Conservation (phyloP, 2,888 invertebrate genomes). For the Rhamnusium bicolor region DNA sequence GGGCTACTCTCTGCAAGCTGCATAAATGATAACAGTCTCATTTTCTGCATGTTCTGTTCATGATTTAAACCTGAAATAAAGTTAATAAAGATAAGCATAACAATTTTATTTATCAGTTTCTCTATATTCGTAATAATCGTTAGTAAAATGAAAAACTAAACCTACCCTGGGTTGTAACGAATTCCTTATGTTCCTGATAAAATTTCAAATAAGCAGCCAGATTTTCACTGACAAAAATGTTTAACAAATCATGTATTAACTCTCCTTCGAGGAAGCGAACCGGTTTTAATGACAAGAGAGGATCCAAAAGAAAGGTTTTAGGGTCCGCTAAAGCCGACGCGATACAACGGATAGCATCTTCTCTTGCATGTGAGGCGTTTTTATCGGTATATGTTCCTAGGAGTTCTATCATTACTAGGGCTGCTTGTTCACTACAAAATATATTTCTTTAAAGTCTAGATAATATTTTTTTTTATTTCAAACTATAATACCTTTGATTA, state of each 20-base stretch:
- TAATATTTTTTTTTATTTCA: too few species aligned
- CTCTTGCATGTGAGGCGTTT: conserved; percentile 96
- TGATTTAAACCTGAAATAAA: conserved; percentile 78
- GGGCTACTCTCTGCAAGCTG: conserved; percentile 95
- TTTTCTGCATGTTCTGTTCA: conserved; percentile 96
- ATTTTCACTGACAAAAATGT: conserved; percentile 96
- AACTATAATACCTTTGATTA: conserved; percentile 80
- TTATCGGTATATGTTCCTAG: conserved; percentile 97
- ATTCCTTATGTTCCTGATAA: conserved; percentile 93
- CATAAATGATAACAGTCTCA: conserved; percentile 97
- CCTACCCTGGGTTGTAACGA: conserved; percentile 83
- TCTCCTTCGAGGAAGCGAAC: conserved; percentile 96
- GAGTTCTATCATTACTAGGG: conserved; percentile 97
- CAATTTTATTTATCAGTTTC: neutral
- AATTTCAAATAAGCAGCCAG: conserved; percentile 93
- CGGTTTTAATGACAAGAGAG: conserved; percentile 92
- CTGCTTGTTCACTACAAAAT: conserved; percentile 85
- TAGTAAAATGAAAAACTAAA: neutral
- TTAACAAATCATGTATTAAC: conserved; percentile 93
- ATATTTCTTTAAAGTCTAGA: too few species aligned
- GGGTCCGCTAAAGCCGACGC: conserved; percentile 96
- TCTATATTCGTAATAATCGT: neutral
- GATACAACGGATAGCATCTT: conserved; percentile 97
- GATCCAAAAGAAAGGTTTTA: conserved; percentile 95
- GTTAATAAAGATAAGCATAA: neutral